Percentiles rank a stretch among this genome's conserved stretches.
Conservation (phyloP, 2,888 invertebrate species). For the Eulithis prunata region DNA sequence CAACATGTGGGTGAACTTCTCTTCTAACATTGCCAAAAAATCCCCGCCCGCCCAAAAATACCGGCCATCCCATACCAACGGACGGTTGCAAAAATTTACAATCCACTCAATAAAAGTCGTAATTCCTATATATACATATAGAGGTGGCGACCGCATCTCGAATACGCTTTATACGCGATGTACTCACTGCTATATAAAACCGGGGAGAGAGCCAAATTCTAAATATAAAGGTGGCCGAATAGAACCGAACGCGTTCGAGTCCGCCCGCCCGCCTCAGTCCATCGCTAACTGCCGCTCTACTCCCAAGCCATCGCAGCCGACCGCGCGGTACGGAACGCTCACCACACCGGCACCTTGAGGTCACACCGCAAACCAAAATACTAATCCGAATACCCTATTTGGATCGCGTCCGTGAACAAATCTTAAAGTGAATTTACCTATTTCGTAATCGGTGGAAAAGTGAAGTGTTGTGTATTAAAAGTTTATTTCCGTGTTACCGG, state of each 20-base stretch:
- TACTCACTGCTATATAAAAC: slow-evolving; percentile 84
- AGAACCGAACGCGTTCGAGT: slow-evolving; percentile 73
- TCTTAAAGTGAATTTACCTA: slow-evolving; percentile 59
- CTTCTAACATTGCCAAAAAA: slow-evolving; percentile 57
- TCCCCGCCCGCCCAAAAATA: slow-evolving; percentile 61
- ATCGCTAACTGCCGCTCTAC: slow-evolving; percentile 77
- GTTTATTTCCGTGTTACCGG: slow-evolving; percentile 71
- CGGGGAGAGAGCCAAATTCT: slow-evolving; percentile 87
- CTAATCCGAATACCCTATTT: slow-evolving; percentile 57
- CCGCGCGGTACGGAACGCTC: slow-evolving; percentile 73
- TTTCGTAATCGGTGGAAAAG: slow-evolving; percentile 63
- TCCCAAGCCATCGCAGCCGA: slow-evolving; percentile 71
- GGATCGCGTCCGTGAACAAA: slow-evolving; percentile 61
- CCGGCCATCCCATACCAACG: slow-evolving; percentile 56
- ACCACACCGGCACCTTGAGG: slow-evolving; percentile 52
- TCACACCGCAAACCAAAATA: slow-evolving; percentile 54
- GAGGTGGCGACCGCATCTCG: slow-evolving; percentile 76
- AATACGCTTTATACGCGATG: slow-evolving; percentile 82
- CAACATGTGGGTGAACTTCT: slow-evolving; percentile 53
- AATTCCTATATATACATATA: slow-evolving; percentile 81
- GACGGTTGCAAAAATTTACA: slow-evolving; percentile 77
- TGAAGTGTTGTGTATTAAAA: slow-evolving; percentile 76
- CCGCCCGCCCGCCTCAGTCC: slow-evolving; percentile 82
- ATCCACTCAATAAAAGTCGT: slow-evolving; percentile 81
- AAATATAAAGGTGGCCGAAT: slow-evolving; percentile 83